These are phyloP conservation scores for Proterorhinus semilunaris DNA, from an alignment of 2,113 vertebrate genomes.

Conservation along the genomic window DNA sequence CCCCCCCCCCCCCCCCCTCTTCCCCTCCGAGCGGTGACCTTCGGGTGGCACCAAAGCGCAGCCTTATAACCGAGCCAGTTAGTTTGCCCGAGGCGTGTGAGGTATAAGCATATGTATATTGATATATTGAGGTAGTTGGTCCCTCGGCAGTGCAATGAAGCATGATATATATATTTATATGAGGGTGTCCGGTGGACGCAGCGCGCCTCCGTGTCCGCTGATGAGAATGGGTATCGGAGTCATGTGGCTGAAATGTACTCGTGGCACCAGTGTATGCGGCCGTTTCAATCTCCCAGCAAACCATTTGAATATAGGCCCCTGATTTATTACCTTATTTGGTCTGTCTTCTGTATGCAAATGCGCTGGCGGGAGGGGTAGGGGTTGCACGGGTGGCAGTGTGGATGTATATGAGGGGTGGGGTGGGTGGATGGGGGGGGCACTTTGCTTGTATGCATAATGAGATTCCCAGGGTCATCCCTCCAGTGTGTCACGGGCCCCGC, in stretches of 20 bases:
- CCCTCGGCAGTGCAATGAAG: slow-evolving; percentile 70
- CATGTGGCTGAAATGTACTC: slow-evolving; percentile 67
- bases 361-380: slow-evolving; percentile 54
- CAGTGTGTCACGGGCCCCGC: slow-evolving; percentile 68
- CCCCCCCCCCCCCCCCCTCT: slow-evolving; percentile 25
- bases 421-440: slow-evolving; percentile 43
- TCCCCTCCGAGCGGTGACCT: slow-evolving; percentile 70
- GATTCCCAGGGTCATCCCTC: slow-evolving; percentile 82
- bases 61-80: slow-evolving; percentile 65
- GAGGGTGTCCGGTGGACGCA: slow-evolving; percentile 68
- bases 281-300: slow-evolving; percentile 78
- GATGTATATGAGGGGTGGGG: slow-evolving; percentile 1
- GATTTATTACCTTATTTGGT: slow-evolving; percentile 85
- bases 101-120: slow-evolving; percentile 75
- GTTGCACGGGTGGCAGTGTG: slow-evolving; percentile 41
- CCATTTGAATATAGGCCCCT: slow-evolving; percentile 81
- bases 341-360: slow-evolving; percentile 84
- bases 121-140: slow-evolving; percentile 74
- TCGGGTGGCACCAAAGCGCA: slow-evolving; percentile 63
- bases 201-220: slow-evolving; percentile 67
- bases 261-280: slow-evolving; percentile 57
- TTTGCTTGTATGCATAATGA: slow-evolving; percentile 81
- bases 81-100: slow-evolving; percentile 66
- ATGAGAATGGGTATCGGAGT: slow-evolving; percentile 73
- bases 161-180: slow-evolving; percentile 69